These are phyloP conservation scores for Drosophila dives DNA, from an alignment of 2,888 invertebrate species.

Conservation along the genomic window DNA sequence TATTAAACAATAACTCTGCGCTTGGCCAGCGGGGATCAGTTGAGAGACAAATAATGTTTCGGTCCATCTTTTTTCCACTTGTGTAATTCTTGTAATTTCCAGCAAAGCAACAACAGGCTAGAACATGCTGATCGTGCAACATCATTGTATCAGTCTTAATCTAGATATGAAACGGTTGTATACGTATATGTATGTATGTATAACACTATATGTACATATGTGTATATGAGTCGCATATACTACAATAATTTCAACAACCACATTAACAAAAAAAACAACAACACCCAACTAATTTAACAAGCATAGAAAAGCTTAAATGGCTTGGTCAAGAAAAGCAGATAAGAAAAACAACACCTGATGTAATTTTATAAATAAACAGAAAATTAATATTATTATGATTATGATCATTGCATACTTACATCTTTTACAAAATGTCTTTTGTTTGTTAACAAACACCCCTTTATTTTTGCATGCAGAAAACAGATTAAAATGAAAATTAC, in stretches of 20 bases:
- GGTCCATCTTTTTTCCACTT: constrained; percentile 44
- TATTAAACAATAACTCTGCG: background rate
- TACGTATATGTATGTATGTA: constrained; percentile 9
- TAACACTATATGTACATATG: constrained; percentile 29
- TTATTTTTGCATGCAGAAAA: constrained; percentile 50
- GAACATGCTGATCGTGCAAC: constrained; percentile 26
- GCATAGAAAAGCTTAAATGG: constrained; percentile 33
- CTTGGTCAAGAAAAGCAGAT: constrained; percentile 58
- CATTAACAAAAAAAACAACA: constrained; percentile 10
- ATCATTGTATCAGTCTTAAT: constrained; percentile 42
- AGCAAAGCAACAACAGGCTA: constrained; percentile 35
- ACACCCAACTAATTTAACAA: constrained; percentile 17
- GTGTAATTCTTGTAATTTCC: constrained; percentile 48
- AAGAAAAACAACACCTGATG: constrained; percentile 72
- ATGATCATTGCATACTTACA: constrained; percentile 58
- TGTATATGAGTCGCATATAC: constrained; percentile 17
- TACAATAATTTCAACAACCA: constrained; percentile 16
- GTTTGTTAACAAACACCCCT: constrained; percentile 33
- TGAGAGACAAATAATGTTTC: constrained; percentile 27
- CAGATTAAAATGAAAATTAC: constrained; percentile 42
- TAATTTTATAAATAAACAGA: constrained; percentile 73
- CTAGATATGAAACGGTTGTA: constrained; percentile 32
- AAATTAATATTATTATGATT: constrained; percentile 44
- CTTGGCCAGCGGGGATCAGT: constrained; percentile 39
- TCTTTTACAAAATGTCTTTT: constrained; percentile 39